Conservation (phyloP, 2,888 invertebrate genomes). For the Sialis lutaria region DNA sequence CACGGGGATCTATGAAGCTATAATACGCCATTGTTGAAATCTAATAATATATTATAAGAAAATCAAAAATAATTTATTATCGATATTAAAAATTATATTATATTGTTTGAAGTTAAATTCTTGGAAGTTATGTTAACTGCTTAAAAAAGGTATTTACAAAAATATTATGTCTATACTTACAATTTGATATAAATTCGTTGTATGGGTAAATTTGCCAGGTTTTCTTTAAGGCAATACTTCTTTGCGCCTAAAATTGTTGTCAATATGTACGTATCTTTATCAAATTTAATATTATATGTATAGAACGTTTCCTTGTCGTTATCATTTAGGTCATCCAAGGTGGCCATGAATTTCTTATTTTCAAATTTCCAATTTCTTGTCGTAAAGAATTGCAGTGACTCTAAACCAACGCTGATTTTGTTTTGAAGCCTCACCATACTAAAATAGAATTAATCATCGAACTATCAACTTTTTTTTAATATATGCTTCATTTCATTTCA, state of each 20-base stretch:
- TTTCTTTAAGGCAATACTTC: slow-evolving; percentile 64
- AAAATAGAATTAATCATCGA: slow-evolving; percentile 11
- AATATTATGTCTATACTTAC: too few species aligned
- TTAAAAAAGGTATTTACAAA: too few species aligned
- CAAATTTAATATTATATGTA: slow-evolving; percentile 16
- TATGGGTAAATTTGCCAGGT: slow-evolving; percentile 18
- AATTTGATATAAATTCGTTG: too few species aligned
- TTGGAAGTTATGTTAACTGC: too few species aligned
- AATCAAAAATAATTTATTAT: too few species aligned
- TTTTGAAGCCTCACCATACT: slow-evolving; percentile 43
- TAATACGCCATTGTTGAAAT: too few species aligned
- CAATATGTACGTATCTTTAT: slow-evolving; percentile 36
- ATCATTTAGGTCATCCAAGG: slow-evolving; percentile 30
- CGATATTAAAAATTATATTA: too few species aligned
- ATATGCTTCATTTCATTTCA: too few species aligned
- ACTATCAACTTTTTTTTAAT: neutral
- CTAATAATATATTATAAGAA: too few species aligned
- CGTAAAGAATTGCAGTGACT: slow-evolving; percentile 57
- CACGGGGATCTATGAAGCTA: too few species aligned
- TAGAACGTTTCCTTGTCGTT: slow-evolving; percentile 41
- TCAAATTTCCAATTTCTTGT: slow-evolving; percentile 60
- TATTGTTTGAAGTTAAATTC: too few species aligned
- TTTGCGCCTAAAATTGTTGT: slow-evolving; percentile 59
- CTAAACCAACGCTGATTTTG: slow-evolving; percentile 35
- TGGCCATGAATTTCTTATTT: slow-evolving; percentile 34